Percentiles rank a stretch among this genome's conserved stretches.
These are phyloP conservation scores for Pegea sp. DNA, from an alignment of 23 tunicate species.

Conservation along the genomic window DNA sequence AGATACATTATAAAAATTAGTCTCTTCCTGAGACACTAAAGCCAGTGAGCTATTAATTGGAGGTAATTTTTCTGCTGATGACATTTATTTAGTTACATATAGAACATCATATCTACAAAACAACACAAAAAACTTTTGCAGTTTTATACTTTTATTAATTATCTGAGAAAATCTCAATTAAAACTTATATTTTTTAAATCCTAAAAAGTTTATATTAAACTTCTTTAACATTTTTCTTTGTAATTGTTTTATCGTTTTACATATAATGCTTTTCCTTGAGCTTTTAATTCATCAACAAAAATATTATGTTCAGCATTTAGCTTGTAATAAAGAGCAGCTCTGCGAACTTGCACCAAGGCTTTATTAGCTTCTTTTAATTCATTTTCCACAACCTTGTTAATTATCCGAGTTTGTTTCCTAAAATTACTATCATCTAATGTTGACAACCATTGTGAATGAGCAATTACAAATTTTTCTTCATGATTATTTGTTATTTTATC, in stretches of 20 bases:
- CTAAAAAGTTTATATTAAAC: not conserved
- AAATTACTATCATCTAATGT: not conserved
- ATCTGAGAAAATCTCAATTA: not conserved
- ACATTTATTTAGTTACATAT: not conserved
- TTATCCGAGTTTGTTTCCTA: conserved; percentile 1
- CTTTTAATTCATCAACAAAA: conserved; percentile 27
- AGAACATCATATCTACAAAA: not conserved
- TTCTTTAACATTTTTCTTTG: not conserved
- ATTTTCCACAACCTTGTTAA: conserved; percentile 17
- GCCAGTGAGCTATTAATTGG: too few relatives aligned
- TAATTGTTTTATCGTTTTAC: conserved; percentile 12
- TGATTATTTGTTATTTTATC: too few relatives aligned
- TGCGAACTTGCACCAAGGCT: conserved; percentile 34
- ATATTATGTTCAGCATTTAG: conserved; percentile 18
- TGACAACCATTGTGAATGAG: not conserved
- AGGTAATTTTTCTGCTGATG: too few relatives aligned
- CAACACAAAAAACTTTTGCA: not conserved
- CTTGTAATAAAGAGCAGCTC: conserved; percentile 21
- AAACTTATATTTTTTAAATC: not conserved
- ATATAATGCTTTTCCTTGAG: conserved; percentile 31
- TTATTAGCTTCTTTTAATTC: conserved; percentile 30
- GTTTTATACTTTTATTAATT: not conserved
- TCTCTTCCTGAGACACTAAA: too few relatives aligned
- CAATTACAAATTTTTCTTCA: not conserved
- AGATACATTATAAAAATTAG: too few relatives aligned